Percentiles rank a stretch among this genome's conserved stretches.
Evolutionary conservation across 2,797 vertebrate genomes (phyloP).

Genomic region (Hipposideros larvatus): DNA sequence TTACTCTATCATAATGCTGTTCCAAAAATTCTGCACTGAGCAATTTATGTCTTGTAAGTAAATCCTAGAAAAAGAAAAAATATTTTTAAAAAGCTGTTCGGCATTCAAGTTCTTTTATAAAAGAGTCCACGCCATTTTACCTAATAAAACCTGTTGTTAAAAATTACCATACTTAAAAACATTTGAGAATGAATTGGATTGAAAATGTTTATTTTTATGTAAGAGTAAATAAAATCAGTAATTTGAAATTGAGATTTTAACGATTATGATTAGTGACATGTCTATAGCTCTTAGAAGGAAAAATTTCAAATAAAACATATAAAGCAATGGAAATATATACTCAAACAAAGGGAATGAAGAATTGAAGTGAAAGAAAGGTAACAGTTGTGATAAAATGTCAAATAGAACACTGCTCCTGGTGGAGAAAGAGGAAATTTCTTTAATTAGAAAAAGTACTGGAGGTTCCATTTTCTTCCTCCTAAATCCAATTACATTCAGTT

Average conservation of each 20-base stretch:
- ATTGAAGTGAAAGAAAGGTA: neutral
- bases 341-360: constrained; percentile 32
- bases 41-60: constrained; percentile 98
- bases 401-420: neutral
- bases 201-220: neutral
- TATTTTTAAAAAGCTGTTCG: neutral
- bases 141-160: constrained; percentile 56
- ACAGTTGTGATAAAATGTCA: neutral
- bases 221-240: constrained; percentile 18
- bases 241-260: constrained; percentile 44
- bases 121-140: constrained; percentile 54
- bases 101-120: constrained; percentile 51
- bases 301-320: neutral
- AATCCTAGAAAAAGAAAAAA: constrained; percentile 91
- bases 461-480: constrained; percentile 15
- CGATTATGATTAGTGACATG: neutral
- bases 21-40: constrained; percentile 99
- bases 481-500: neutral
- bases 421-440: constrained; percentile 27
- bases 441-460: neutral
- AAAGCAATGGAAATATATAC: constrained; percentile 11
- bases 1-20: constrained; percentile 97
- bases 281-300: constrained; percentile 16
- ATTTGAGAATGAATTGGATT: neutral
- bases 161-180: constrained; percentile 27